Conservation (phyloP, 2,888 invertebrate genomes). For the Griposia aprilina region DNA sequence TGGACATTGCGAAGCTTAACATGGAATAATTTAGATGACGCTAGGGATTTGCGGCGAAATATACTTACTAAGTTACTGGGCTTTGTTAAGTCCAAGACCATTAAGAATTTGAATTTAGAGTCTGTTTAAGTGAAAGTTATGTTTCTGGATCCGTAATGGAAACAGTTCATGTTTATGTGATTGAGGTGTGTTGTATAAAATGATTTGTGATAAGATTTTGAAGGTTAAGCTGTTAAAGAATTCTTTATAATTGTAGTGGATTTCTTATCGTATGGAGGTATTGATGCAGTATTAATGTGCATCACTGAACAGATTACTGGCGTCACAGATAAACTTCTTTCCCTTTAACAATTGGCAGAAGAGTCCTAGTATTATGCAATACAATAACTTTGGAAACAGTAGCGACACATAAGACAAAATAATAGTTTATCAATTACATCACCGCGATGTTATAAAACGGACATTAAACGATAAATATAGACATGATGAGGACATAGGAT, state of each 20-base stretch:
- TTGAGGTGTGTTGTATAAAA: background rate
- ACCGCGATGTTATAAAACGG: conserved; percentile 35
- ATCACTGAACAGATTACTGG: background rate
- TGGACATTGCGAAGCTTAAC: conserved; percentile 55
- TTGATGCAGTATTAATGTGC: background rate
- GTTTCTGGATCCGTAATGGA: background rate
- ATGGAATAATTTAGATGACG: conserved; percentile 58
- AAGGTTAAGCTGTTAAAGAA: no score
- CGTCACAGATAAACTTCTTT: background rate
- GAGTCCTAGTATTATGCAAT: background rate
- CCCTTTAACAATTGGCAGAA: background rate
- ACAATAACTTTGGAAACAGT: background rate
- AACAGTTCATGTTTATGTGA: background rate
- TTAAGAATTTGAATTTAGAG: conserved; percentile 23
- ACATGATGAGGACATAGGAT: conserved; percentile 57
- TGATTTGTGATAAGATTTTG: background rate
- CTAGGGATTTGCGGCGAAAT: conserved; percentile 51
- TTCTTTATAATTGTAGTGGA: background rate
- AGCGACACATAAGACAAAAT: conserved; percentile 16
- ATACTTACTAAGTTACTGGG: conserved; percentile 43
- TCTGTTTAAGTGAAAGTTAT: conserved; percentile 24
- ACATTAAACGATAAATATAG: conserved; percentile 55
- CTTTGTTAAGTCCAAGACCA: conserved; percentile 31
- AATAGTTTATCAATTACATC: conserved; percentile 47
- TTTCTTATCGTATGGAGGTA: background rate